Base-by-base conservation (phyloP, 1,140 invertebrate species). In the Cydia fagiglandana region DNA sequence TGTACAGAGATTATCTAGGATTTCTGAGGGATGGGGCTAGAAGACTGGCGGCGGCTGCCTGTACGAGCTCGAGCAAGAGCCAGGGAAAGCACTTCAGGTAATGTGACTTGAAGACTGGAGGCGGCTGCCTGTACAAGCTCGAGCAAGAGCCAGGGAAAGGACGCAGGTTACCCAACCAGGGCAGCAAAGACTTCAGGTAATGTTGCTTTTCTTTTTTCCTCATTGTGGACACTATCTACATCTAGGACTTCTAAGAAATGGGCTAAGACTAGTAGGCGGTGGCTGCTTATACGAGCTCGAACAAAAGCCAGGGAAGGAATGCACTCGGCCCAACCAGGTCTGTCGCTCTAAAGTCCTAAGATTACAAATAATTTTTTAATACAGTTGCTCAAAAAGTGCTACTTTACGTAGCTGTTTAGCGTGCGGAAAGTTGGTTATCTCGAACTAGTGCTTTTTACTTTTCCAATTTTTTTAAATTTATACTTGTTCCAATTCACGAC, bases 1-100 rank as follows among this genome's bases (percentile, higher is more conserved):
- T 15, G 45, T 41, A 47, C 13, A 13, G 12, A 0, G 13, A 47
- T 47, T 13, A 12, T 3, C 12, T 15, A 47, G 12, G 3, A 13
- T 9, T 38, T 38, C 34, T 41, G 95, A 95, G 80, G 96, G 96
- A 94, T 97, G 96, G 94, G 95, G 95, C 79, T 94, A 95, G 90
- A 94, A 95, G 78, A 80, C 78, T 7, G 80, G 84, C n/a, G 81
- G 78, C 0, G 82, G 79, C 13, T 84, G 75, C 13, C 77, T 90
- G 24, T 91, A 90, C 80, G 87, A 88, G 6, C 73, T 83, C 45
- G 90, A 91, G 7, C 88, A 86, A 76, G 89, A 91, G 56, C 79
- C 85, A 2, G 85, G 82, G 73, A 92, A 92, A 73, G 77, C 91
- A 0, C 74, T 92, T 87, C 73, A 91, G 91, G 89, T 92, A 80